Evolutionary conservation across 2,113 vertebrate genomes (phyloP).

Genomic region (Cavia aperea): DNA sequence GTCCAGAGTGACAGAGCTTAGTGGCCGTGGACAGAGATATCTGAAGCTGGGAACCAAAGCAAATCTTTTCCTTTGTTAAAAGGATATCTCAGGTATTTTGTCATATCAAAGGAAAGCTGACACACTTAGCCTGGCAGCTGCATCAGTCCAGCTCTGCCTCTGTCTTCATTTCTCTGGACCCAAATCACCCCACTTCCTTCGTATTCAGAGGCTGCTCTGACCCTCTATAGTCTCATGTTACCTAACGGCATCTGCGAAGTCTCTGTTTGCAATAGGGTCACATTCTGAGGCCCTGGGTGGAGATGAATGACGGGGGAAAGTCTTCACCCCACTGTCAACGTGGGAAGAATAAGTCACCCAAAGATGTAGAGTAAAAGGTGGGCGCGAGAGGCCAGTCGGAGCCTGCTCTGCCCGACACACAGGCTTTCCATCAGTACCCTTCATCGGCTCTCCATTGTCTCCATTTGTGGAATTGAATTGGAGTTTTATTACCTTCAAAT

Average conservation of each 20-base stretch:
- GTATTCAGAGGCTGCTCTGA: background rate
- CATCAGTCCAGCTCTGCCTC: background rate
- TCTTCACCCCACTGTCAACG: background rate
- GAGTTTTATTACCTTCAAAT: slow-evolving; percentile 55
- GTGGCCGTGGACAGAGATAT: background rate
- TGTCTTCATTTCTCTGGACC: accelerated
- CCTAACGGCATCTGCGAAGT: background rate
- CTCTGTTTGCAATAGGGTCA: background rate
- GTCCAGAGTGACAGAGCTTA: too few species aligned
- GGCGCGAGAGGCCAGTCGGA: background rate
- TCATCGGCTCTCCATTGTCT: slow-evolving; percentile 26
- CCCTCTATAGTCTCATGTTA: background rate
- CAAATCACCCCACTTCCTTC: background rate
- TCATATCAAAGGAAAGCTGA: background rate
- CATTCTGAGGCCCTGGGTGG: background rate
- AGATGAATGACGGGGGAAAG: background rate
- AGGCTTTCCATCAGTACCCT: background rate
- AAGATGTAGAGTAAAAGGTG: background rate
- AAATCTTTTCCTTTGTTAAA: background rate
- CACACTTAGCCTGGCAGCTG: accelerated
- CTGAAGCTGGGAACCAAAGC: background rate
- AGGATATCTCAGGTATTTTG: background rate
- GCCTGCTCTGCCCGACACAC: background rate
- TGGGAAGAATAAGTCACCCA: background rate
- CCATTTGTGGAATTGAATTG: slow-evolving; percentile 55